Conservation (phyloP, 2,888 invertebrate genomes). For the Yponomeuta plumbellus region DNA sequence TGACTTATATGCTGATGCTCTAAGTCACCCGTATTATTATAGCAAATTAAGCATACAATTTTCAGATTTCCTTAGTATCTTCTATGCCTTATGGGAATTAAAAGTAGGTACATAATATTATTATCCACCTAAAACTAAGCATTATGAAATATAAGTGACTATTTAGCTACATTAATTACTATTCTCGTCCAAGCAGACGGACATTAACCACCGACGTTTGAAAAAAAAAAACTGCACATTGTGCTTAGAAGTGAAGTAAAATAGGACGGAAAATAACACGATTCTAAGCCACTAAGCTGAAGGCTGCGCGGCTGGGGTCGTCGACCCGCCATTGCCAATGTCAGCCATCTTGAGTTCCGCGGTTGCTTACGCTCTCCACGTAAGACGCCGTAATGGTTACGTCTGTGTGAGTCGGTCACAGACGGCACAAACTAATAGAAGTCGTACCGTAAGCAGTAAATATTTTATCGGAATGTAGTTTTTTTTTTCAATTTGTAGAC, state of each 20-base stretch:
- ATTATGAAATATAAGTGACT: background rate
- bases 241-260: constrained; percentile 19
- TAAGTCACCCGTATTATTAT: background rate
- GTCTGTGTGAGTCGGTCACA: constrained; percentile 50
- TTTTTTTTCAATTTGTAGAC: no score
- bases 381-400: constrained; percentile 70
- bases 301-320: constrained; percentile 69
- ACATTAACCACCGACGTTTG: background rate
- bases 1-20: background rate
- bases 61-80: no score
- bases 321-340: constrained; percentile 74
- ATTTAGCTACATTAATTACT: no score
- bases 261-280: constrained; percentile 63
- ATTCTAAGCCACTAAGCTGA: constrained; percentile 63
- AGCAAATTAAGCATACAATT: no score
- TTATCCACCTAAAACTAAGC: no score
- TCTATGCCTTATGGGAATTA: no score
- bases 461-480: no score
- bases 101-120: no score
- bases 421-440: background rate
- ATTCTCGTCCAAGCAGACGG: background rate
- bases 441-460: background rate
- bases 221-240: background rate
- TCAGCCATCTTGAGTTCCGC: constrained; percentile 77
- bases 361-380: constrained; percentile 74